Conservation (phyloP, 2,797 vertebrate species). For the Sylvilagus floridanus region DNA sequence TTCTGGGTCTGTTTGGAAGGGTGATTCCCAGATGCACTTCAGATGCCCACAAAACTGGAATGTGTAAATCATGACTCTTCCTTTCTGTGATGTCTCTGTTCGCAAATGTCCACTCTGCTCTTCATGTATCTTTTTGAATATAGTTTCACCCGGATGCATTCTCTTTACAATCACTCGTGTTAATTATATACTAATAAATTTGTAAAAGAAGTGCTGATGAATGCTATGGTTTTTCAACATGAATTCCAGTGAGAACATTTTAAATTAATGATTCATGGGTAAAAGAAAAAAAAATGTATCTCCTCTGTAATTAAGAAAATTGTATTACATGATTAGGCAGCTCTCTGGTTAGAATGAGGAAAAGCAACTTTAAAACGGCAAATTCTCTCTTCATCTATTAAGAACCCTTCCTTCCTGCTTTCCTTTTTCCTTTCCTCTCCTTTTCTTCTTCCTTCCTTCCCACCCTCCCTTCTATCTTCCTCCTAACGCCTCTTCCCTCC, state of each 20-base stretch:
- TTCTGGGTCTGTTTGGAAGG: neutral
- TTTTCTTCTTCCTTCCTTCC: too few species aligned
- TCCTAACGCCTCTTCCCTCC: neutral
- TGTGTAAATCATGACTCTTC: neutral
- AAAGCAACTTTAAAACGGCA: neutral
- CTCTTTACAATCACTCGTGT: neutral
- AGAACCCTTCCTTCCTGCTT: neutral
- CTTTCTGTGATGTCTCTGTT: neutral
- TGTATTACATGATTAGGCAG: neutral
- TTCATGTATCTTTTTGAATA: neutral
- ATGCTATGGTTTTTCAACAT: slow-evolving; percentile 12
- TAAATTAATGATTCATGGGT: neutral
- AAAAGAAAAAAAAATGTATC: slow-evolving; percentile 4
- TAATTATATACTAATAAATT: neutral
- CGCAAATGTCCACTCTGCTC: neutral
- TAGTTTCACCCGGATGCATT: neutral
- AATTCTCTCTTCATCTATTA: neutral
- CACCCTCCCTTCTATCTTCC: neutral
- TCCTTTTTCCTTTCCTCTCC: too few species aligned
- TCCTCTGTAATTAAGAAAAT: neutral
- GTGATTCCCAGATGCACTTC: neutral
- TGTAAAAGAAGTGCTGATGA: neutral
- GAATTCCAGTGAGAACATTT: slow-evolving; percentile 29
- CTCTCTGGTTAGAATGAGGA: neutral
- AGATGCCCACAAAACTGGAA: neutral